Base-by-base conservation (phyloP, 2,888 invertebrate species). In the Strigamia transsilvanica region DNA sequence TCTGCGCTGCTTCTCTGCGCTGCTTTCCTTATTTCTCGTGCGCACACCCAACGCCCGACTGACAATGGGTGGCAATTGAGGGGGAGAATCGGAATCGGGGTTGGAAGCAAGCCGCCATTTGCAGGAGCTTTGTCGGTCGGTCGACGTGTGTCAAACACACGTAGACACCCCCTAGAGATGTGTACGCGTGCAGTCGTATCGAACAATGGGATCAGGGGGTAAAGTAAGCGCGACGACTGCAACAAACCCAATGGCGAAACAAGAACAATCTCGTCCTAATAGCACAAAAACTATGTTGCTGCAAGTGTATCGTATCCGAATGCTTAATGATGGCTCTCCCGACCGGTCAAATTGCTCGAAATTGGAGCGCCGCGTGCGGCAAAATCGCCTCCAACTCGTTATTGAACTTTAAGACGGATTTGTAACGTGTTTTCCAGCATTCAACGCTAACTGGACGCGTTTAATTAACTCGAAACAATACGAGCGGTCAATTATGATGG, bases 41-140 rank as follows among this genome's bases (percentile, higher is more conserved):
- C 27, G 27, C 27, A 27, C 27, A 27, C 27, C 27, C 27, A 27
- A 27, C 27, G 3, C 27, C 27, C 21, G 9, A 61, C n/a, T 61
- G 5, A 61, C 61, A 61, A 61, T 61, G 61, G 61, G 18, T 5
- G 18, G 61, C 61, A 61, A 61, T 61, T 61, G 61, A 18, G 9
- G 61, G 61, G n/a, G 12, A 42, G 42, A 42, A 15, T 2, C 27
- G 27, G 2, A 27, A 27, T 27, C 27, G 42, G 42, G 42, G 42
- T 42, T 42, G 15, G 61, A 9, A 18, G 61, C 15, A 13, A 61
- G 61, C 61, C 61, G 61, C 61, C 61, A 61, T 61, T 61, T 61
- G 61, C 61, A 61, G 61, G 13, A 61, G 61, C 61, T 61, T 61
- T 61, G 61, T 61, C 61, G 61, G 61, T 61, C 61, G 61, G 61